Evolutionary conservation across 2,888 invertebrate genomes (phyloP).

Genomic region (Orchesella flavescens): DNA sequence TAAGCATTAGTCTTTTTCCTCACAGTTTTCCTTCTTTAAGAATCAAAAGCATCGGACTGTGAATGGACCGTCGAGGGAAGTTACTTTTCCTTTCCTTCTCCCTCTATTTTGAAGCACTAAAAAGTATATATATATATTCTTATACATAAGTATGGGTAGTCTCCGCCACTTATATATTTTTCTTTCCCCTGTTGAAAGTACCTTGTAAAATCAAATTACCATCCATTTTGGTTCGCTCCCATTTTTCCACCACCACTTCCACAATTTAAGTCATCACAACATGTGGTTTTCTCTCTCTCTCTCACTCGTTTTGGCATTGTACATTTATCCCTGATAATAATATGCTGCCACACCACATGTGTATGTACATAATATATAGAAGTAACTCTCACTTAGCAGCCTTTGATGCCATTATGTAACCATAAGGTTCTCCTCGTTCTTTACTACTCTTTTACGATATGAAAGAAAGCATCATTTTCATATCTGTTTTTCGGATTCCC

Average conservation of each 20-base stretch:
- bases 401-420: too few species aligned
- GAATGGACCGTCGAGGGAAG: slow-evolving; percentile 12
- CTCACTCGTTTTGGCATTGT: not conserved
- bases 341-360: too few species aligned
- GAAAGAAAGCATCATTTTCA: too few species aligned
- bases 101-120: not conserved
- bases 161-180: not conserved
- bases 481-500: too few species aligned
- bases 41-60: slow-evolving; percentile 18
- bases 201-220: slow-evolving; percentile 39
- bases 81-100: slow-evolving; percentile 15
- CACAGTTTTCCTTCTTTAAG: not conserved
- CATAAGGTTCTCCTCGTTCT: too few species aligned
- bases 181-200: not conserved
- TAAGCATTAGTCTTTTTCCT: too few species aligned
- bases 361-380: too few species aligned
- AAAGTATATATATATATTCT: too few species aligned
- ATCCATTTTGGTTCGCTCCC: slow-evolving; percentile 8
- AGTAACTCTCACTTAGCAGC: too few species aligned
- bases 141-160: not conserved
- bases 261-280: slow-evolving; percentile 19
- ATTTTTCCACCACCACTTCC: slow-evolving; percentile 5
- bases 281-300: slow-evolving; percentile 14
- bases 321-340: too few species aligned
- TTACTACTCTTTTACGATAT: too few species aligned